Evolutionary conservation across 2,113 vertebrate genomes (phyloP).

Genomic region (Talpa occidentalis): DNA sequence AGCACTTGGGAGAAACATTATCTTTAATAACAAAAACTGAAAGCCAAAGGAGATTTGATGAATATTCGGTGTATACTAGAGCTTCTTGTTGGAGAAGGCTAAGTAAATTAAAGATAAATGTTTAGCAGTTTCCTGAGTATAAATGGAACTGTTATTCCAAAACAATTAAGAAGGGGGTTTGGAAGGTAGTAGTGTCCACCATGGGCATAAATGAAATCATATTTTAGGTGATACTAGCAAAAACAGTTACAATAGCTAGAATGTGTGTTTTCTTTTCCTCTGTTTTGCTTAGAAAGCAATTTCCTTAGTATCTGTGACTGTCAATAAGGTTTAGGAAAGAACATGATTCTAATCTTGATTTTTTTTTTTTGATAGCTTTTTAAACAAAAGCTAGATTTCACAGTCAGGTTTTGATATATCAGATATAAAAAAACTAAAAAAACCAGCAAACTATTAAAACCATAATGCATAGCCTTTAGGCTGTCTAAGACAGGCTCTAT

Average conservation of each 20-base stretch:
- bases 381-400: background rate
- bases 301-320: background rate
- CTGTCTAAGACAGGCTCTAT: background rate
- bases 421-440: background rate
- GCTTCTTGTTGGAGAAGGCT: background rate
- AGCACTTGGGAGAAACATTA: background rate
- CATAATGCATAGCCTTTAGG: background rate
- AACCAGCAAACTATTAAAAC: slow-evolving; percentile 21
- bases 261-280: background rate
- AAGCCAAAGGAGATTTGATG: slow-evolving; percentile 27
- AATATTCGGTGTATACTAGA: background rate
- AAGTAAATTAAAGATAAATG: slow-evolving; percentile 33
- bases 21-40: background rate
- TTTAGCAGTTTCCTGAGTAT: slow-evolving; percentile 17
- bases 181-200: background rate
- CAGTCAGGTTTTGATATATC: background rate
- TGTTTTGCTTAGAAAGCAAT: background rate
- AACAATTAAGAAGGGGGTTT: background rate
- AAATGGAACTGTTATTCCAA: background rate
- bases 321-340: background rate
- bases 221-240: background rate
- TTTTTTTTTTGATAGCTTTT: slow-evolving; percentile 33
- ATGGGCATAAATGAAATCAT: background rate
- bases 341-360: background rate
- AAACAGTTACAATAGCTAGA: background rate